phyloP scores from a whole-genome alignment of 2,113 vertebrate species.

The Oryzias curvinotus region DNA sequence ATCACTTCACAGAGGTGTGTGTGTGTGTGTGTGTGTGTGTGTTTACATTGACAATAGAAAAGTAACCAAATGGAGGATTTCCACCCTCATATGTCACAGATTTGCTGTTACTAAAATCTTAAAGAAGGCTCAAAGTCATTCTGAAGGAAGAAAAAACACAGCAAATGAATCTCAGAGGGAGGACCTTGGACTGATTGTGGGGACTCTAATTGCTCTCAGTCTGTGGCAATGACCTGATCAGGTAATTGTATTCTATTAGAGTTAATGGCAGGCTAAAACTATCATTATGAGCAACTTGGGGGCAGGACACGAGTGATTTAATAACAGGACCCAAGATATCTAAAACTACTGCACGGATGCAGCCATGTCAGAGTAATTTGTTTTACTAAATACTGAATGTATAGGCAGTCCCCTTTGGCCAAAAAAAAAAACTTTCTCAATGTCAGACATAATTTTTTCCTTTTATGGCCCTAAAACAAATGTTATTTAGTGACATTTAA shows the following conservation, averaged over 20 bases:
- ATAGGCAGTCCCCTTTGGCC: background rate
- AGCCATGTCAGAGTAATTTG: constrained; percentile 23
- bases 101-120: too few relatives aligned
- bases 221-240: constrained; percentile 12
- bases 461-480: too few relatives aligned
- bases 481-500: too few relatives aligned
- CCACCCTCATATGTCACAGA: too few relatives aligned
- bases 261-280: constrained; percentile 38
- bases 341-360: constrained; percentile 11
- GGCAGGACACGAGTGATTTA: constrained; percentile 19
- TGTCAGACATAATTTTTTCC: constrained; percentile 5
- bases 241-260: constrained; percentile 27
- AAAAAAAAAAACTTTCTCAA: constrained; percentile 7
- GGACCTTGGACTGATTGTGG: constrained; percentile 2
- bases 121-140: too few relatives aligned
- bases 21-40: too few relatives aligned
- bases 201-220: constrained; percentile 12
- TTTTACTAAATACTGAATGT: background rate
- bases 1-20: too few relatives aligned
- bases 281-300: constrained; percentile 46
- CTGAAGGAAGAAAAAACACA: too few relatives aligned
- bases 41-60: too few relatives aligned
- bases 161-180: background rate
- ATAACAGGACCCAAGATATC: constrained; percentile 6
- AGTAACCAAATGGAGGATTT: too few relatives aligned